Evolutionary conservation across 2,888 invertebrate genomes (phyloP), one percentile per base, ranked within the genome.

Genomic region (Nomada lathburiana): DNA sequence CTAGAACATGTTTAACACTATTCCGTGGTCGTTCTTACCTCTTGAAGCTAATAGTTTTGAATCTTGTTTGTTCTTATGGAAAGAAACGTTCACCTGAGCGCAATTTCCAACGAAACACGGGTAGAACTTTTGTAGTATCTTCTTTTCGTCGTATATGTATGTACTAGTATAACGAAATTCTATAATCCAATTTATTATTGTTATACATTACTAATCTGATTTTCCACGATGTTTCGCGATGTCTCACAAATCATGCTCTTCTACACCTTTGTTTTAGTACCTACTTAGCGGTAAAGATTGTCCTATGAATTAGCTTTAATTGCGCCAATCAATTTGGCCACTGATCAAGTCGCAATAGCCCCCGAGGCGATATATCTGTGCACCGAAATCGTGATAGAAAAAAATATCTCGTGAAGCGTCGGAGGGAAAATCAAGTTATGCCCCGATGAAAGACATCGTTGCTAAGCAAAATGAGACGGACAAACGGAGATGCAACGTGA

Each of bases 401-500:
- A 5, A 36, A 36, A 36, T 7, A 36, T 7, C 36, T n/a, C 20
- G 23, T 16, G 29, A 47, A 59, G 26, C 26, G 29, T 13, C 13
- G 2, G 16, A 47, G 69, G 36, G n/a, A 20, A 70, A 70, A 47
- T 59, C 59, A 44, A 47, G 11, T 13, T 9, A 10, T 64, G 16
- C 20, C n/a, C 36, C n/a, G 9, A 29, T 36, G 20, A 50, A 20
- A 20, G 57, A 55, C 23, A 3, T n/a, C 5, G 53, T 23, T 29
- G 63, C 23, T 18, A 65, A 18, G n/a, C n/a, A 42, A 62, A 42
- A 20, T n/a, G 60, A 29, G 60, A 60, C 18, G 55, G 23, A 16
- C 36, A n/a, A 42, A 57, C n/a, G 23, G 26, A 23, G 68, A 42
- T 11, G 68, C 18, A 36, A 59, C 23, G 57, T 47, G 74, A 74